A percentile compares a stretch with the other conserved stretches of the same genome.
These are phyloP conservation scores for Anodontia alba DNA, from an alignment of 2,888 invertebrate genomes.

Conservation along the genomic window DNA sequence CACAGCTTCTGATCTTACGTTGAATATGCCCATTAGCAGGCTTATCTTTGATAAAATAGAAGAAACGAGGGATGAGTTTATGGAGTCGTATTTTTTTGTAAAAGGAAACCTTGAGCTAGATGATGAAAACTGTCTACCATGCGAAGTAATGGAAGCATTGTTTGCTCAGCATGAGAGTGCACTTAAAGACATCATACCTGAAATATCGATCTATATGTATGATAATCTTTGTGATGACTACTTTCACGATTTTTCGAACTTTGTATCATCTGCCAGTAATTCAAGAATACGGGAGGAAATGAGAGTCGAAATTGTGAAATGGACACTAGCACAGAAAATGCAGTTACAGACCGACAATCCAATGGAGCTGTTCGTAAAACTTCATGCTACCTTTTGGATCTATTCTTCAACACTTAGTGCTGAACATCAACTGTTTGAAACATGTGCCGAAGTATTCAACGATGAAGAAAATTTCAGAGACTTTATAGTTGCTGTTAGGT, in stretches of 20 bases:
- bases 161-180: conserved; percentile 41
- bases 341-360: neutral
- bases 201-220: conserved; percentile 25
- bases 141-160: conserved; percentile 40
- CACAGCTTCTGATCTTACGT: conserved; percentile 22
- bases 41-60: conserved; percentile 48
- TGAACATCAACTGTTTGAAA: conserved; percentile 30
- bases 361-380: neutral
- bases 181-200: conserved; percentile 26
- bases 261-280: conserved; percentile 14
- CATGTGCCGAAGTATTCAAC: conserved; percentile 4
- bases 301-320: conserved; percentile 4
- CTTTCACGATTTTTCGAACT: conserved; percentile 47
- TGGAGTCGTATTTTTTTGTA: conserved; percentile 35
- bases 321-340: conserved; percentile 25
- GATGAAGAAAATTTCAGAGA: neutral
- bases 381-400: conserved; percentile 38
- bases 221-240: conserved; percentile 36
- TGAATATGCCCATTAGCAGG: conserved; percentile 59
- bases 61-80: conserved; percentile 49
- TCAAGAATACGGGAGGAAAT: neutral
- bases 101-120: conserved; percentile 53
- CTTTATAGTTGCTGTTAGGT: neutral
- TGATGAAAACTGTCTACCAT: conserved; percentile 51
- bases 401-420: conserved; percentile 17